phyloP scores from a whole-genome alignment of 2,113 vertebrate genomes.

The Nannobrachium achirus region DNA sequence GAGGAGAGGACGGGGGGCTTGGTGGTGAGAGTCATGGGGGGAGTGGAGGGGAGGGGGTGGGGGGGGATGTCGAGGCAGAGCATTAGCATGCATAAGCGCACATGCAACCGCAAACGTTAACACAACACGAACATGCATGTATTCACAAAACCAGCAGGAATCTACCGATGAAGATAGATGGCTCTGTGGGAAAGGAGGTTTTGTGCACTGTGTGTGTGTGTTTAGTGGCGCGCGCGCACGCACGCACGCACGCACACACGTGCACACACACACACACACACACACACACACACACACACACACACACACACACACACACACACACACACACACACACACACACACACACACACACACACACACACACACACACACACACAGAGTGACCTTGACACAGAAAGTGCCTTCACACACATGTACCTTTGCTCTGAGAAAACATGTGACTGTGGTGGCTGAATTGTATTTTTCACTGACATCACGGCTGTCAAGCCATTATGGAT shows the following conservation, averaged over 20 bases:
- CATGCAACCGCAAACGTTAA: constrained; percentile 28
- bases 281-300: too few species aligned
- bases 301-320: too few species aligned
- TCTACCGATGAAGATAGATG: background rate
- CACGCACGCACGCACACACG: too few species aligned
- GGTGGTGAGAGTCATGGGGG: constrained; percentile 31
- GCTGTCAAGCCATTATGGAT: background rate
- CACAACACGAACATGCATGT: constrained; percentile 33
- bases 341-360: background rate
- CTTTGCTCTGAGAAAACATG: background rate
- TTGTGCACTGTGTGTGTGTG: background rate
- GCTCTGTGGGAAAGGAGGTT: background rate
- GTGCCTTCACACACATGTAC: constrained; percentile 24
- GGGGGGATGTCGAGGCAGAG: constrained; percentile 13
- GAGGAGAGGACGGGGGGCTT: constrained; percentile 16
- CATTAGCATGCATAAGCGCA: constrained; percentile 49
- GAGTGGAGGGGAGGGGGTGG: background rate
- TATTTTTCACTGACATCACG: constrained; percentile 16
- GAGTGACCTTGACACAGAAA: constrained; percentile 45
- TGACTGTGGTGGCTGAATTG: constrained; percentile 28
- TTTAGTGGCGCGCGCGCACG: background rate
- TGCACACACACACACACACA: too few species aligned
- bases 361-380: background rate
- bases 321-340: background rate
- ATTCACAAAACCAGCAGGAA: constrained; percentile 50